These are phyloP conservation scores for Holacanthella duospinosa DNA, from an alignment of 2,888 invertebrate genomes.

Conservation along the genomic window DNA sequence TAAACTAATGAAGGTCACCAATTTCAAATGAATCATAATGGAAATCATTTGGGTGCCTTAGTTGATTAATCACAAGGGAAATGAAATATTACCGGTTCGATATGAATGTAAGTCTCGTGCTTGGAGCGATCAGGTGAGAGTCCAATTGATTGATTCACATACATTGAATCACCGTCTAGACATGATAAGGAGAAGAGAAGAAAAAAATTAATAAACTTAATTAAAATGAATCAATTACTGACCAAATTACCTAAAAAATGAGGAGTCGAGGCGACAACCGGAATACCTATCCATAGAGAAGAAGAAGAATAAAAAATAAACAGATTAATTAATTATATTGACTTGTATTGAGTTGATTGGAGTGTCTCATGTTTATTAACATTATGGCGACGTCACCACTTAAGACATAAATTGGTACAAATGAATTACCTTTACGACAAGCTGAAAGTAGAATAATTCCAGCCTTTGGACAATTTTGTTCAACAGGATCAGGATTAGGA, in stretches of 20 bases:
- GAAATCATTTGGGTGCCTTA: too few species aligned
- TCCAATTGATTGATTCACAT: constrained; percentile 9
- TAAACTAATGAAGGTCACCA: too few species aligned
- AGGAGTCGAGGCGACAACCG: constrained; percentile 15
- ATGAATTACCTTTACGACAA: constrained; percentile 17
- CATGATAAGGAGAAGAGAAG: not conserved
- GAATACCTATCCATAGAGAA: constrained; percentile 10
- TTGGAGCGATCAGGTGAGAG: constrained; percentile 1
- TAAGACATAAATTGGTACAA: too few species aligned
- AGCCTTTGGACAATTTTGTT: not conserved
- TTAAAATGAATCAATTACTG: not conserved
- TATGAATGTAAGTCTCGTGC: constrained; percentile 17
- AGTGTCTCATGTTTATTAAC: too few species aligned
- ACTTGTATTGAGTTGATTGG: too few species aligned
- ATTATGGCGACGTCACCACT: too few species aligned
- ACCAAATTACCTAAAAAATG: constrained; percentile 11
- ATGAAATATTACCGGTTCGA: constrained; percentile 15
- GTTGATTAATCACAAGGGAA: not conserved
- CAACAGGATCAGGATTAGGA: constrained; percentile 9
- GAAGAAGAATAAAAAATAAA: not conserved
- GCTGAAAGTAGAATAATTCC: constrained; percentile 19
- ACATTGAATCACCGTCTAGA: constrained; percentile 1
- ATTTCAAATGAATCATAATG: too few species aligned
- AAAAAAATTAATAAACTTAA: not conserved
- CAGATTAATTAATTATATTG: not conserved